These are phyloP conservation scores for Polymixis lichenea DNA, from an alignment of 2,888 invertebrate genomes.

Conservation along the genomic window DNA sequence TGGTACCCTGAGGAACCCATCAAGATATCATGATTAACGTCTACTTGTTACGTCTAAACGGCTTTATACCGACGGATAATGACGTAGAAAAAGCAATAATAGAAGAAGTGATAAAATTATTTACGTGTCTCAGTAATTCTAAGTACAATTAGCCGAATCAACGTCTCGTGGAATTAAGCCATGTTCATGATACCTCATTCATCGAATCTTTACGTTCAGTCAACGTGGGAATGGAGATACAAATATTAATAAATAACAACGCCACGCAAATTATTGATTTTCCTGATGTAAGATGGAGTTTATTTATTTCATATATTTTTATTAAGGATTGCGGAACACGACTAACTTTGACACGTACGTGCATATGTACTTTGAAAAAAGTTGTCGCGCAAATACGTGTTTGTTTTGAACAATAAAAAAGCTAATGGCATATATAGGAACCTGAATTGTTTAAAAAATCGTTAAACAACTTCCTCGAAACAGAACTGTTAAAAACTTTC, in stretches of 20 bases:
- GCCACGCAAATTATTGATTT: constrained; percentile 59
- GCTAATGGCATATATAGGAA: constrained; percentile 31
- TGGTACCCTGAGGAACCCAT: constrained; percentile 33
- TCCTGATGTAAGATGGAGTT: constrained; percentile 37
- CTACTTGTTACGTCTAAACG: constrained; percentile 7
- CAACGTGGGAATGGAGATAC: constrained; percentile 56
- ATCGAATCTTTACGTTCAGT: constrained; percentile 42
- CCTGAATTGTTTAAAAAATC: constrained; percentile 29
- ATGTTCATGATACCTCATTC: constrained; percentile 54
- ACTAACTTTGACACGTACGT: constrained; percentile 37
- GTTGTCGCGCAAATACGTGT: constrained; percentile 33
- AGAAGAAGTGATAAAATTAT: constrained; percentile 37
- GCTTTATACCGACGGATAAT: constrained; percentile 9
- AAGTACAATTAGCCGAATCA: constrained; percentile 48
- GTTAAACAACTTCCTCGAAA: constrained; percentile 9
- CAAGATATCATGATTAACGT: constrained; percentile 14
- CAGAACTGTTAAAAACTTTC: constrained; percentile 17
- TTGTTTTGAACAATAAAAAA: constrained; percentile 41
- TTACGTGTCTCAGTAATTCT: constrained; percentile 26
- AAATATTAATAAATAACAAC: constrained; percentile 49
- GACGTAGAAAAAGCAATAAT: constrained; percentile 18
- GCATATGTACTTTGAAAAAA: constrained; percentile 41
- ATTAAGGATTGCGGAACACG: constrained; percentile 41
- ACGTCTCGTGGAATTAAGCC: constrained; percentile 47
- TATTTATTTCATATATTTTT: constrained; percentile 49